Base-by-base conservation (phyloP, 2,113 vertebrate genomes). In the Neolamprologus falcicula region DNA sequence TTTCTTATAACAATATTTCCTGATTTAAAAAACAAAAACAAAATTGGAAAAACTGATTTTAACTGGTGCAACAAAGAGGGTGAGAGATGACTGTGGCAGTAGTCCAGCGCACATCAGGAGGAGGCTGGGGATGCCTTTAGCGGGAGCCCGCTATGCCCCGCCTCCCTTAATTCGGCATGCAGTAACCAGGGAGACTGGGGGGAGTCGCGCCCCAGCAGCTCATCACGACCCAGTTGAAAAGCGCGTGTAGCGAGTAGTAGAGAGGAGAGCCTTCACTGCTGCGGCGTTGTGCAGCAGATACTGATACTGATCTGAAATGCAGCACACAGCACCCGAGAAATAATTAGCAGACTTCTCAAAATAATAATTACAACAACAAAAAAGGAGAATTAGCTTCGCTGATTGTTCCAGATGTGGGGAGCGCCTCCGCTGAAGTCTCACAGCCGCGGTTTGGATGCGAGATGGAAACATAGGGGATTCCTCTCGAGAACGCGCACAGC, bases 341-440 rank as follows among this genome's bases (percentile, higher is more conserved):
- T 89, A 84, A 92, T 33, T 52, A 3, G n/a, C 83, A 59, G 85
- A 26, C 19, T 79, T 50, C 83, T 86, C 68, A 37, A 66, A 66
- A 37, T 66, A 66, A 66, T 37, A 66, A 78, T 0, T 31, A 50
- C 9, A 73, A 26, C 6, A 24, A 45, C 5, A 73, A 16, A 68
- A 40, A 19, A 6, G 21, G 79, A 84, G 71, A 76, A 83, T 68
- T 26, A 12, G 82, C 61, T 57, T 89, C 55, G 55, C 17, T 50
- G 47, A 66, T 35, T 63, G 12, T 85, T 95, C 93, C 96, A 96
- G 94, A 96, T 96, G 96, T 96, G 95, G 94, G 95, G 94, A 66
- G 90, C 87, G 82, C 92, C 94, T 95, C 92, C 92, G 90, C 87
- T 90, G 2, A 95, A 94, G 81, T 90, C 93, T 28, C 94, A 95